These are phyloP conservation scores for Aurelia aurita complex sp. Pacific DNA, from an alignment of 30 jellyfish, hydroid and myxozoan genomes.

Conservation along the genomic window DNA sequence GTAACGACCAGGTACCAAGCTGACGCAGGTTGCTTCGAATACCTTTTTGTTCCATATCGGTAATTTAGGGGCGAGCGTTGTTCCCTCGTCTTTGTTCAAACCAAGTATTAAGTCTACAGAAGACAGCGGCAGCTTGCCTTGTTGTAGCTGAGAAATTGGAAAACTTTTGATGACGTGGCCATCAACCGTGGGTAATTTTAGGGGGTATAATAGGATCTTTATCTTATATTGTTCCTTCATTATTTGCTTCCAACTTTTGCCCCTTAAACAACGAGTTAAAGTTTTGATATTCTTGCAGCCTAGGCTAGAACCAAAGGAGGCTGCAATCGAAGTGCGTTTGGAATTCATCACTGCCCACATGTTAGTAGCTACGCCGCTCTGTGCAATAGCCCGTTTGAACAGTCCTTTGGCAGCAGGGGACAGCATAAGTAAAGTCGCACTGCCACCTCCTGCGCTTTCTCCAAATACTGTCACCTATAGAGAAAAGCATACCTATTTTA, in stretches of 20 bases:
- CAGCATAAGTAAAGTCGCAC: conserved; percentile 34
- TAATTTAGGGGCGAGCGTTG: conserved; percentile 23
- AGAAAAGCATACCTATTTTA: too few species aligned
- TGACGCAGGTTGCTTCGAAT: too few species aligned
- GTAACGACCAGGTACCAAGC: background rate
- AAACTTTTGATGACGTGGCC: conserved; percentile 1
- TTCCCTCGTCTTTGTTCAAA: conserved; percentile 44
- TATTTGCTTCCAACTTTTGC: conserved; percentile 12
- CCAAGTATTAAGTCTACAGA: conserved; percentile 42
- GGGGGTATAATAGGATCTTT: background rate
- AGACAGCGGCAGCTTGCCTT: conserved; percentile 31
- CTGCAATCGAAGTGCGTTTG: background rate
- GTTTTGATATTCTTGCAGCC: conserved; percentile 9
- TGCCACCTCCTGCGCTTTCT: conserved; percentile 74
- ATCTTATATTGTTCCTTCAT: conserved; percentile 11
- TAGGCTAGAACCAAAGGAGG: background rate
- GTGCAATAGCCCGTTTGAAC: conserved; percentile 59
- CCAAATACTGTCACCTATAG: conserved; percentile 67
- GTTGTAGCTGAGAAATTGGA: conserved; percentile 20
- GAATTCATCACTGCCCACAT: conserved; percentile 29
- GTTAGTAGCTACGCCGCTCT: conserved; percentile 69
- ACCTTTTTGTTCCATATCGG: conserved; percentile 10
- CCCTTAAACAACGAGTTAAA: conserved; percentile 18
- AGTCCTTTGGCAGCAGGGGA: conserved; percentile 79
- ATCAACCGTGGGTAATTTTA: conserved; percentile 25